Conservation (phyloP, 2,797 vertebrate genomes). For the Salmo trutta region DNA sequence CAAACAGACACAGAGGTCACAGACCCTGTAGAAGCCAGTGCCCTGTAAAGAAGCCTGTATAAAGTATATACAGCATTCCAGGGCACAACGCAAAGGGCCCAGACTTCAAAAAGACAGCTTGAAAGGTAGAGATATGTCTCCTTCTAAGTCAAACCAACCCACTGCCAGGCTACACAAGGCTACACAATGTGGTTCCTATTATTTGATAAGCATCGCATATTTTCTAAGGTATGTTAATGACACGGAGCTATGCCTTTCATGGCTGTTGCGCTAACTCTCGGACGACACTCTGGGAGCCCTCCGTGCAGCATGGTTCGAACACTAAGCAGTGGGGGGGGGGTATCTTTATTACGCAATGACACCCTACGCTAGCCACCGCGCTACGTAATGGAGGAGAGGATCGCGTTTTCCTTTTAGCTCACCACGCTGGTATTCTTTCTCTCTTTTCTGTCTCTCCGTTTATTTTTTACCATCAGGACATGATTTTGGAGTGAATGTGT, state of each 20-base stretch:
- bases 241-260: slow-evolving; percentile 75
- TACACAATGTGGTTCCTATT: slow-evolving; percentile 84
- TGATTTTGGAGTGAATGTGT: slow-evolving; percentile 64
- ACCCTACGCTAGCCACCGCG: slow-evolving; percentile 30
- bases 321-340: slow-evolving; percentile 27
- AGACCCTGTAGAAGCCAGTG: slow-evolving; percentile 52
- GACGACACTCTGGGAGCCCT: slow-evolving; percentile 53
- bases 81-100: slow-evolving; percentile 55
- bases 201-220: slow-evolving; percentile 85
- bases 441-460: slow-evolving; percentile 61
- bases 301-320: slow-evolving; percentile 38
- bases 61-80: slow-evolving; percentile 64
- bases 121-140: slow-evolving; percentile 75
- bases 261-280: slow-evolving; percentile 49
- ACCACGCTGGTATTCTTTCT: slow-evolving; percentile 66
- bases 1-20: slow-evolving; percentile 17
- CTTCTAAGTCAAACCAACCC: slow-evolving; percentile 39
- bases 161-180: slow-evolving; percentile 41
- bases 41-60: slow-evolving; percentile 30
- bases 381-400: slow-evolving; percentile 55
- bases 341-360: slow-evolving; percentile 61
- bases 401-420: slow-evolving; percentile 61
- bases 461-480: slow-evolving; percentile 67
- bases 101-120: slow-evolving; percentile 78
- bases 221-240: slow-evolving; percentile 84